Percentiles rank a stretch among this genome's conserved stretches.
Conservation (phyloP, 2,888 invertebrate genomes). For the Polyommatus icarus region DNA sequence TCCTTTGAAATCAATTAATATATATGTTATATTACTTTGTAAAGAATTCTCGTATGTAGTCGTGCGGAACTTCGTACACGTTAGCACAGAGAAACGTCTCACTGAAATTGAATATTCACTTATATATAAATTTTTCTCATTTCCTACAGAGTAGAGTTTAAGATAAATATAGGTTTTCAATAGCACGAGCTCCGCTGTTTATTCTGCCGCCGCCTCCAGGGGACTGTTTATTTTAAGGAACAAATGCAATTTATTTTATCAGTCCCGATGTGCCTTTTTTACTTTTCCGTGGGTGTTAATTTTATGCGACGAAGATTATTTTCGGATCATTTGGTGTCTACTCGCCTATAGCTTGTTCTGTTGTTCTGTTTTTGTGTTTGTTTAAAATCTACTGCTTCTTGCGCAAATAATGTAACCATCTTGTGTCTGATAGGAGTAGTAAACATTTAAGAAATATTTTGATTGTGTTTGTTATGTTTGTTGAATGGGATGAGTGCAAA, state of each 20-base stretch:
- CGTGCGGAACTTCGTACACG: constrained; percentile 23
- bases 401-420: background rate
- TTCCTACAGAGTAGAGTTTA: constrained; percentile 33
- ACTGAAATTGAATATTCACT: constrained; percentile 32
- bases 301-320: constrained; percentile 26
- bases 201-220: constrained; percentile 35
- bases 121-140: constrained; percentile 34
- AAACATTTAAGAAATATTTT: background rate
- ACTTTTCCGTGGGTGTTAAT: constrained; percentile 18
- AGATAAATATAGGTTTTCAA: constrained; percentile 39
- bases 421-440: background rate
- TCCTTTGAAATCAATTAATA: constrained; percentile 10
- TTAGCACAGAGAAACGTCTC: constrained; percentile 28
- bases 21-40: background rate
- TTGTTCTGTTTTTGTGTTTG: background rate
- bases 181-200: constrained; percentile 35
- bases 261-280: constrained; percentile 31
- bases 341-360: background rate
- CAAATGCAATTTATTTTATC: constrained; percentile 45
- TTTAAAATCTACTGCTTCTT: background rate
- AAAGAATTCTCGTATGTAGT: background rate
- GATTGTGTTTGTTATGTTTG: too few relatives aligned
- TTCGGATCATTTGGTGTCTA: constrained; percentile 20
- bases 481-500: too few relatives aligned
- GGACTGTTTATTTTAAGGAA: constrained; percentile 42